Conservation (phyloP, 2,888 invertebrate species). For the Tethea ocularis region DNA sequence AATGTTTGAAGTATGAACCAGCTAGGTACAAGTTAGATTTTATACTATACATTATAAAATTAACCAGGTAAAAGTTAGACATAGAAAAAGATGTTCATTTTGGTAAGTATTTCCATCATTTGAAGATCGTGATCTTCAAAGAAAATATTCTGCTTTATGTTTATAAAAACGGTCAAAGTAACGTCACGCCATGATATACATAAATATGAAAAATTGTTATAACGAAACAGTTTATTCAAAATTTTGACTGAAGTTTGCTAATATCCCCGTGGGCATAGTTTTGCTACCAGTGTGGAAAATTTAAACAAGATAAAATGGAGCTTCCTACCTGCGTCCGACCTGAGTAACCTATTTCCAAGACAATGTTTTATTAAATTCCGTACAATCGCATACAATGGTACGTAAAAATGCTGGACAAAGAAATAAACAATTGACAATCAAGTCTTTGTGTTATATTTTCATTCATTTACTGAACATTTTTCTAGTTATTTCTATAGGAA, state of each 20-base stretch:
- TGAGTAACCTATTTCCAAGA: neutral
- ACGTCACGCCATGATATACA: neutral
- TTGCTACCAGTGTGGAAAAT: neutral
- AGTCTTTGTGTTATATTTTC: neutral
- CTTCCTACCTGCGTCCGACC: neutral
- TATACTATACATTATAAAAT: too few relatives aligned
- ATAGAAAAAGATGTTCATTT: too few relatives aligned
- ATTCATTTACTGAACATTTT: neutral
- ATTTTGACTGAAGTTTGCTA: neutral
- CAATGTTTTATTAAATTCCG: constrained; percentile 5
- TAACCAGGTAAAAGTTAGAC: too few relatives aligned
- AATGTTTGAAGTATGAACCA: too few relatives aligned
- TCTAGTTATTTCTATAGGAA: too few relatives aligned
- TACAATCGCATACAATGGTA: constrained; percentile 1
- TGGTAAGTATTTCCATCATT: too few relatives aligned
- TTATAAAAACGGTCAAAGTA: neutral
- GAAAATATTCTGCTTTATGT: too few relatives aligned
- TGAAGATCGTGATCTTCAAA: too few relatives aligned
- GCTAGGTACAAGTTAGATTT: too few relatives aligned
- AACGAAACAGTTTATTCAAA: neutral
- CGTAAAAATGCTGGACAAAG: constrained; percentile 2
- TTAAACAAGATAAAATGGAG: neutral
- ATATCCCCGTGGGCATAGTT: neutral
- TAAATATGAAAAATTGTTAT: neutral
- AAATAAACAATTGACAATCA: neutral